These are phyloP conservation scores for Drepana arcuata DNA, from an alignment of 1,140 invertebrate species.

Conservation along the genomic window DNA sequence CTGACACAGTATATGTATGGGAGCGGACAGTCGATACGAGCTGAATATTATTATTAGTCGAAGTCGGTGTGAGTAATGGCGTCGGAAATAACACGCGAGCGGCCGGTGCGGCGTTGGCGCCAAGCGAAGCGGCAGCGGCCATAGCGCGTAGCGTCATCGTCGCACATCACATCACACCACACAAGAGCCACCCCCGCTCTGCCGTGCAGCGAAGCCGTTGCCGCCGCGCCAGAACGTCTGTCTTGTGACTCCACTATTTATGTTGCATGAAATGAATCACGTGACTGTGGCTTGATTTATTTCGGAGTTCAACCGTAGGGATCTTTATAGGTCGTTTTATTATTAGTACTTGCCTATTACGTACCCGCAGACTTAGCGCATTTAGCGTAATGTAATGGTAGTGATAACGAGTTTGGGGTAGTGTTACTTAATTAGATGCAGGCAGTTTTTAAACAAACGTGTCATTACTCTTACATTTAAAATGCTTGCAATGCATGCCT, in stretches of 20 bases:
- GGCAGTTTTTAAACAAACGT: no score
- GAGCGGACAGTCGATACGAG: conserved; percentile 70
- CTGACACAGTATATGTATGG: no score
- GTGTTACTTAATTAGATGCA: no score
- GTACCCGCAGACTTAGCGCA: no score
- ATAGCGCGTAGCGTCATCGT: background rate
- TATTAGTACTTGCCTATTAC: no score
- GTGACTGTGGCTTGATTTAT: conserved; percentile 48
- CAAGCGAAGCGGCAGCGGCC: conserved; percentile 37
- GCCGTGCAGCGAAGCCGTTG: conserved; percentile 64
- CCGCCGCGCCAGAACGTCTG: conserved; percentile 36
- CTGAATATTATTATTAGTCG: conserved; percentile 66
- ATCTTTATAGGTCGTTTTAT: conserved; percentile 25
- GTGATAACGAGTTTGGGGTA: no score
- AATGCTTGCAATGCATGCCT: no score
- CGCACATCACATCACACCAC: conserved; percentile 17
- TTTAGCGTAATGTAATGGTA: no score
- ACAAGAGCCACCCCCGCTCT: conserved; percentile 43
- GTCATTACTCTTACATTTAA: no score
- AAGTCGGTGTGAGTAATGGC: conserved; percentile 66
- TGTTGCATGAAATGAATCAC: conserved; percentile 42
- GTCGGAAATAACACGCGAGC: conserved; percentile 60
- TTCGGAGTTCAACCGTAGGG: conserved; percentile 27
- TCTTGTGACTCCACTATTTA: conserved; percentile 66
- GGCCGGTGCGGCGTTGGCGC: conserved; percentile 52